phyloP scores from a whole-genome alignment of 1,140 invertebrate species.

The Episyrphus balteatus region DNA sequence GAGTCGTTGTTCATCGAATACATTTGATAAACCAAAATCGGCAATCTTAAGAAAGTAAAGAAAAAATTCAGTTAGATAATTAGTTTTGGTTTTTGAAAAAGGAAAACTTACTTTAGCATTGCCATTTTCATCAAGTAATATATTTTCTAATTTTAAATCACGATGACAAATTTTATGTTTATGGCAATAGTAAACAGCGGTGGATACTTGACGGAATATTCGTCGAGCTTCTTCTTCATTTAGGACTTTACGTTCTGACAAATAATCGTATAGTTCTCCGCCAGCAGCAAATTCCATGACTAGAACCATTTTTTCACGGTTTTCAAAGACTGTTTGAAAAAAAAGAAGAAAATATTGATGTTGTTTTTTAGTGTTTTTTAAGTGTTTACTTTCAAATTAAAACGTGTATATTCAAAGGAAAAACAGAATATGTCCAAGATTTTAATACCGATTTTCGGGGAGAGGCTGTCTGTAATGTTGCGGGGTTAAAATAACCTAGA shows the following conservation, averaged over 20 bases:
- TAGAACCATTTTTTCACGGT: slow-evolving; percentile 95
- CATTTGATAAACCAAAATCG: slow-evolving; percentile 97
- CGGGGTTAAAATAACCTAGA: no score
- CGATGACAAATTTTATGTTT: slow-evolving; percentile 97
- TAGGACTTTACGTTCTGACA: slow-evolving; percentile 85
- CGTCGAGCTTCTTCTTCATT: slow-evolving; percentile 85
- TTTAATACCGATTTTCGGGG: no score
- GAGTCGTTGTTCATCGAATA: slow-evolving; percentile 82
- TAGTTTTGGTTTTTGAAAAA: background rate
- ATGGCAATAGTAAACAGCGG: slow-evolving; percentile 97
- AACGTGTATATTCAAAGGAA: no score
- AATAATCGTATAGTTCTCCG: slow-evolving; percentile 96
- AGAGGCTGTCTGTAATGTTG: no score
- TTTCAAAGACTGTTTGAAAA: slow-evolving; percentile 83
- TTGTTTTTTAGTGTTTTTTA: no score
- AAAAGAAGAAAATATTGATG: background rate
- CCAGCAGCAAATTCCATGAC: slow-evolving; percentile 99
- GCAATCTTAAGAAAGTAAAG: slow-evolving; percentile 60
- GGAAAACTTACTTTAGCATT: slow-evolving; percentile 76
- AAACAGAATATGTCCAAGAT: no score
- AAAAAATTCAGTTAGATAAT: slow-evolving; percentile 4
- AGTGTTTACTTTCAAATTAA: no score
- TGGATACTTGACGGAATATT: slow-evolving; percentile 95
- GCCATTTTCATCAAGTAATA: slow-evolving; percentile 86
- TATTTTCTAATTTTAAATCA: slow-evolving; percentile 98